Conservation (phyloP, 2,797 vertebrate species). For the Sus cebifrons region DNA sequence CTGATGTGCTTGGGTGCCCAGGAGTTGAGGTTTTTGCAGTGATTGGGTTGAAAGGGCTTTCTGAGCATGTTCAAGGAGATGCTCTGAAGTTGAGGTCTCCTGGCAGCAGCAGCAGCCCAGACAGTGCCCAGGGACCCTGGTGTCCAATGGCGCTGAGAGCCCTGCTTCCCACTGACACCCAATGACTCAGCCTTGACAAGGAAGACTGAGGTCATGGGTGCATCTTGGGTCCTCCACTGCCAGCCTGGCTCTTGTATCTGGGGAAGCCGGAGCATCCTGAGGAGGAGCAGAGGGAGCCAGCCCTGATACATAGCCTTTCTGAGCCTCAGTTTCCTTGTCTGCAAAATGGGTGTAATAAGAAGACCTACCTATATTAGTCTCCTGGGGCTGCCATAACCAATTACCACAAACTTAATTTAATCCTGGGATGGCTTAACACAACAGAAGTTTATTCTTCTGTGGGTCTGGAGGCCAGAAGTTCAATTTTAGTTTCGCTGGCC, state of each 20-base stretch:
- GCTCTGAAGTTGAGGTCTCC: background rate
- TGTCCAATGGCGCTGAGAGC: background rate
- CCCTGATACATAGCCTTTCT: background rate
- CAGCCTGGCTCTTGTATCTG: background rate
- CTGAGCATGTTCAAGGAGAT: background rate
- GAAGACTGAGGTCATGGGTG: background rate
- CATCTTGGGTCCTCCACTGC: background rate
- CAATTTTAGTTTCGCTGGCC: rapidly evolving
- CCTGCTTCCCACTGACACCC: background rate
- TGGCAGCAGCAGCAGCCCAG: background rate
- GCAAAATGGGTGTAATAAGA: background rate
- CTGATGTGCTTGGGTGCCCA: too few species aligned
- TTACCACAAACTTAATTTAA: background rate
- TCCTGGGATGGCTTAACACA: background rate
- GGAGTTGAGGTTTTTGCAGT: background rate
- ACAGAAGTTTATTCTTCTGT: too few species aligned
- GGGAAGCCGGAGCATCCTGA: background rate
- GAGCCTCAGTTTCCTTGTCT: background rate
- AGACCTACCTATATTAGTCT: background rate
- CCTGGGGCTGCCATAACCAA: background rate
- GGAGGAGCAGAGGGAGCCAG: background rate
- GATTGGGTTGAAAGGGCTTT: background rate
- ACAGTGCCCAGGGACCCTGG: background rate
- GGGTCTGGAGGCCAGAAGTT: background rate
- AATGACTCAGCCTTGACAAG: background rate